Percentiles rank a stretch among this genome's conserved stretches.
Evolutionary conservation across 2,113 vertebrate genomes (phyloP).

Genomic region (Ailurus styani): DNA sequence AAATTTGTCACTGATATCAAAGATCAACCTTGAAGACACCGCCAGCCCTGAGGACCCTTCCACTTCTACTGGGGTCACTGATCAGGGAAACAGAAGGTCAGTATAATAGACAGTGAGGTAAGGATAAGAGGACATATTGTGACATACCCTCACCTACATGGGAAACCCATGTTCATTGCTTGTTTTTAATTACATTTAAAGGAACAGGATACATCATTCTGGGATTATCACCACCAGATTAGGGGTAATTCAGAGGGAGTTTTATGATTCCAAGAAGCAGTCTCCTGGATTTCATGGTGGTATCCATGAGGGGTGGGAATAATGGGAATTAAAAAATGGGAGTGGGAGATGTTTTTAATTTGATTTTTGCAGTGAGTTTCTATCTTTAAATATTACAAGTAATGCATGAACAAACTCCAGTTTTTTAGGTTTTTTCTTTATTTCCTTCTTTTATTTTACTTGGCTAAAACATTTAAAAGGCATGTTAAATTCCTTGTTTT

Average conservation of each 20-base stretch:
- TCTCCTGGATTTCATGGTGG: neutral
- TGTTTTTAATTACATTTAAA: neutral
- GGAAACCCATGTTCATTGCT: neutral
- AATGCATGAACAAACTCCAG: neutral
- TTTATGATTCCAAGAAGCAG: neutral
- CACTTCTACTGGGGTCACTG: neutral
- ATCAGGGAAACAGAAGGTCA: neutral
- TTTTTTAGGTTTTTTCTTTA: constrained; percentile 21
- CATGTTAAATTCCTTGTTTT: neutral
- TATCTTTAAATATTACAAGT: neutral
- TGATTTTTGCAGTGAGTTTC: neutral
- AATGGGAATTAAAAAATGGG: neutral
- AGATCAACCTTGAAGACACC: neutral
- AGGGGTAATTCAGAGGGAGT: neutral
- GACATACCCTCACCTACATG: constrained; percentile 59
- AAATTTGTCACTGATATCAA: neutral
- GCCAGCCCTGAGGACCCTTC: neutral
- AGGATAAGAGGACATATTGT: neutral
- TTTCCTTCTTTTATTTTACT: constrained; percentile 6
- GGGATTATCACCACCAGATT: neutral
- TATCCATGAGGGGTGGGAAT: neutral
- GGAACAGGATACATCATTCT: neutral
- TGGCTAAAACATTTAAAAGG: neutral
- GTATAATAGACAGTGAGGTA: neutral
- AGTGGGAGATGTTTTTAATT: neutral